Conservation (phyloP, 2,888 invertebrate species). For the Esperia sulphurella region DNA sequence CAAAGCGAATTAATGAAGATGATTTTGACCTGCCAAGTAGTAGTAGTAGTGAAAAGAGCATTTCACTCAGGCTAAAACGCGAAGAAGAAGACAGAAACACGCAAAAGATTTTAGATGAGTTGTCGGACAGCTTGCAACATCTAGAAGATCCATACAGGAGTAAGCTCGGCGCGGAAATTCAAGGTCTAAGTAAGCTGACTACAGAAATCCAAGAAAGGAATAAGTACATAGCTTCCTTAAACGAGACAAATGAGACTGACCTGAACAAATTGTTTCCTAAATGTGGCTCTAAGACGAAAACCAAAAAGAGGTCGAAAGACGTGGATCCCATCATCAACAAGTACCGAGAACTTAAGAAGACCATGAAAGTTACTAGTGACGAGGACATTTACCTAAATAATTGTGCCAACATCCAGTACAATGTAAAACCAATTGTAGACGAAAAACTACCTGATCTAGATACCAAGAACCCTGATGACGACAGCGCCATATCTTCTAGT, state of each 20-base stretch:
- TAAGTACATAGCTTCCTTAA: slow-evolving; percentile 77
- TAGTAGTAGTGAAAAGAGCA: slow-evolving; percentile 74
- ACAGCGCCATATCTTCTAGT: slow-evolving; percentile 67
- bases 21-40: slow-evolving; percentile 74
- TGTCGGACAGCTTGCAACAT: slow-evolving; percentile 74
- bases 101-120: slow-evolving; percentile 68
- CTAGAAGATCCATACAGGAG: slow-evolving; percentile 81
- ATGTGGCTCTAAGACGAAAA: slow-evolving; percentile 72
- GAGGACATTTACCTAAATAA: slow-evolving; percentile 66
- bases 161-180: slow-evolving; percentile 79
- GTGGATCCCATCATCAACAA: slow-evolving; percentile 73
- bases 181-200: slow-evolving; percentile 77
- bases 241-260: slow-evolving; percentile 70
- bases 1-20: slow-evolving; percentile 73
- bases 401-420: slow-evolving; percentile 69
- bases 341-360: slow-evolving; percentile 68
- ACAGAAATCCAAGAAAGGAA: slow-evolving; percentile 77
- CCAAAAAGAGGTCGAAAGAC: slow-evolving; percentile 70
- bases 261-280: slow-evolving; percentile 70
- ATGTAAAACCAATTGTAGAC: slow-evolving; percentile 47
- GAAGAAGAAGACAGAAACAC: slow-evolving; percentile 72
- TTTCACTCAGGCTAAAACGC: slow-evolving; percentile 68
- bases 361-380: slow-evolving; percentile 67
- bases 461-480: slow-evolving; percentile 69
- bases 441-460: slow-evolving; percentile 62